Percentiles rank a stretch among this genome's conserved stretches.
Conservation (phyloP, 2,888 invertebrate genomes). For the Perdita meconis region DNA sequence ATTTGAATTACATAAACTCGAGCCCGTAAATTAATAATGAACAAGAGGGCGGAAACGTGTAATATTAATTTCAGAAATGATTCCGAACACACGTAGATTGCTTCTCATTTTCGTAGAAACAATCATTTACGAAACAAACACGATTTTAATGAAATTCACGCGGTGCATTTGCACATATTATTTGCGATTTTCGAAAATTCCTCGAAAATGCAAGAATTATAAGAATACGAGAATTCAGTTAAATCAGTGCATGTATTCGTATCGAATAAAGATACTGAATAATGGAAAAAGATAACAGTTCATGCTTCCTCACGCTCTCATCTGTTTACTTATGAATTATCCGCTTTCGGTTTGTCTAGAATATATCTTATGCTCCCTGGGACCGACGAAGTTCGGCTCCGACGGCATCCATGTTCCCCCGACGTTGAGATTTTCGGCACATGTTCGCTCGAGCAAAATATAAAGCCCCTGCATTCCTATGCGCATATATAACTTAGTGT, state of each 20-base stretch:
- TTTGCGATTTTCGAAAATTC: too few species aligned
- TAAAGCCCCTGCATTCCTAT: conserved; percentile 40
- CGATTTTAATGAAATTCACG: too few species aligned
- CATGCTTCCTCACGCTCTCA: background rate
- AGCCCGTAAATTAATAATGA: background rate
- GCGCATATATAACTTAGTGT: conserved; percentile 44
- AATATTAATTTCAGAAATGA: background rate
- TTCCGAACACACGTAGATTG: background rate
- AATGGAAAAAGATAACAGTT: background rate
- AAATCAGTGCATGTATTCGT: background rate
- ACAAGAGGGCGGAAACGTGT: background rate
- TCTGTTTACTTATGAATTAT: conserved; percentile 15
- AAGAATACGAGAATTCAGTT: background rate
- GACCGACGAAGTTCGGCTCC: background rate
- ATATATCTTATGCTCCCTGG: background rate
- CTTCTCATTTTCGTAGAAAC: background rate
- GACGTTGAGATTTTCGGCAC: conserved; percentile 43
- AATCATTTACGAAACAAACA: too few species aligned
- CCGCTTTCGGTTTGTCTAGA: background rate
- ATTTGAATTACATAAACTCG: background rate
- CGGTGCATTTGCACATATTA: too few species aligned
- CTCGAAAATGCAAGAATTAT: background rate
- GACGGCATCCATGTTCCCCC: background rate
- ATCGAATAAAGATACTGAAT: background rate
- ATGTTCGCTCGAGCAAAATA: conserved; percentile 32